Conservation (phyloP, 2,797 vertebrate species). For the Parambassis ranga region DNA sequence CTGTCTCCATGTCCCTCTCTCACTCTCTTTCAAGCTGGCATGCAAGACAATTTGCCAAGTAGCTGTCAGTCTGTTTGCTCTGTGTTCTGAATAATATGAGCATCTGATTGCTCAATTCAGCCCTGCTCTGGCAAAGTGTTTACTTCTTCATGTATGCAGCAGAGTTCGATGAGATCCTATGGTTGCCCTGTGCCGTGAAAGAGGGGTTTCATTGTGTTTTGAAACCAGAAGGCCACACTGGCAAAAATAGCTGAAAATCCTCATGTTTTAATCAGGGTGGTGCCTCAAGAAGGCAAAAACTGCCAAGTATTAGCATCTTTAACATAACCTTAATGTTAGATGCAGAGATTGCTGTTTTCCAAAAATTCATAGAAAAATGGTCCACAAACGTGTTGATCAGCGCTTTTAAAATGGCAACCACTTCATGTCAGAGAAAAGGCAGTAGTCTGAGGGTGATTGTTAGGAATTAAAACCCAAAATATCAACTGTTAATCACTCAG, state of each 20-base stretch:
- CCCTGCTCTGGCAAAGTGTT: constrained; percentile 17
- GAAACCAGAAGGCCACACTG: constrained; percentile 5
- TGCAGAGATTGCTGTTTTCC: too few relatives aligned
- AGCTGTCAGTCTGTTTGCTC: constrained; percentile 57
- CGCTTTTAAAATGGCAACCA: too few relatives aligned
- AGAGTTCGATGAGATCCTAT: neutral
- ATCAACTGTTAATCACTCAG: too few relatives aligned
- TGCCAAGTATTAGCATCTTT: neutral
- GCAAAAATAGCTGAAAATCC: neutral
- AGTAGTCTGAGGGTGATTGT: too few relatives aligned
- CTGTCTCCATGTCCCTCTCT: constrained; percentile 15
- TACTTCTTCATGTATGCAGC: neutral
- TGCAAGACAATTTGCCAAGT: constrained; percentile 44
- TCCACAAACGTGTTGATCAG: too few relatives aligned
- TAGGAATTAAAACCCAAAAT: too few relatives aligned
- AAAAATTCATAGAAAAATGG: too few relatives aligned
- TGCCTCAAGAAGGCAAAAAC: constrained; percentile 1
- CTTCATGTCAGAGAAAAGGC: too few relatives aligned
- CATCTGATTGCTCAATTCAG: constrained; percentile 50
- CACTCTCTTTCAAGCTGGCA: constrained; percentile 20
- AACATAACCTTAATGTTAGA: too few relatives aligned
- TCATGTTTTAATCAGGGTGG: neutral
- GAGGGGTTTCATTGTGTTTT: constrained; percentile 29
- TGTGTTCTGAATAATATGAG: constrained; percentile 53
- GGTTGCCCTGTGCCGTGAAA: neutral